Percentiles rank a stretch among this genome's conserved stretches.
Conservation (phyloP, 2,113 vertebrate species). For the Pyrgilauda ruficollis region DNA sequence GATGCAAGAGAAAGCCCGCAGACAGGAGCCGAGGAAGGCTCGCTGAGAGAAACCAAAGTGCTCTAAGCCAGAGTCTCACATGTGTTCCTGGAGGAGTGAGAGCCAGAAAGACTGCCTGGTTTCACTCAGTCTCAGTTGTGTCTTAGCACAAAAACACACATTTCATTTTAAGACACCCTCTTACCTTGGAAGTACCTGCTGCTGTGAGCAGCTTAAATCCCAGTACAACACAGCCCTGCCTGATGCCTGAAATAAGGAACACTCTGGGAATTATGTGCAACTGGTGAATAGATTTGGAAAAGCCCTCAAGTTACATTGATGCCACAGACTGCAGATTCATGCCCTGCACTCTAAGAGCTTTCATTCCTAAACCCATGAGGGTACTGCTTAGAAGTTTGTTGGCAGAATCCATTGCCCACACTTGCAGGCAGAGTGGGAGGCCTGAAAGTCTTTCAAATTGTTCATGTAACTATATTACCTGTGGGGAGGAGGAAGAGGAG, state of each 20-base stretch:
- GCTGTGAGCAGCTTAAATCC: slow-evolving; percentile 25
- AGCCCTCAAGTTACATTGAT: neutral
- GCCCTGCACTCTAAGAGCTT: neutral
- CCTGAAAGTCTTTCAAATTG: neutral
- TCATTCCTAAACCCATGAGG: neutral
- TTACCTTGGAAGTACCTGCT: slow-evolving; percentile 59
- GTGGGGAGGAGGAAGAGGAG: neutral
- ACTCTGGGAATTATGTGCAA: neutral
- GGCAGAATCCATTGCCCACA: neutral
- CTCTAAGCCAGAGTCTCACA: slow-evolving; percentile 34
- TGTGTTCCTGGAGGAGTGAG: slow-evolving; percentile 33
- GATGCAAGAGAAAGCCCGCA: slow-evolving; percentile 15
- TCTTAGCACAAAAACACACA: slow-evolving; percentile 30
- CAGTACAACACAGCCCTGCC: neutral
- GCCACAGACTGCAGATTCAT: neutral
- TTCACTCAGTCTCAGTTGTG: slow-evolving; percentile 60
- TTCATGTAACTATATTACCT: neutral
- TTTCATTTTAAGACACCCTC: slow-evolving; percentile 47
- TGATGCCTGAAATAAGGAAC: neutral
- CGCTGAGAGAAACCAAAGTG: neutral
- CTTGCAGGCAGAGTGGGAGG: neutral
- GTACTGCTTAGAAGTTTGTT: neutral
- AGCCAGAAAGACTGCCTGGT: slow-evolving; percentile 58
- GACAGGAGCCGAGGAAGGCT: neutral
- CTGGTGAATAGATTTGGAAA: slow-evolving; percentile 6